A percentile compares a stretch with the other conserved stretches of the same genome.
Evolutionary conservation across 1,140 invertebrate genomes (phyloP).

Genomic region (Pseudachorutes palmiensis): DNA sequence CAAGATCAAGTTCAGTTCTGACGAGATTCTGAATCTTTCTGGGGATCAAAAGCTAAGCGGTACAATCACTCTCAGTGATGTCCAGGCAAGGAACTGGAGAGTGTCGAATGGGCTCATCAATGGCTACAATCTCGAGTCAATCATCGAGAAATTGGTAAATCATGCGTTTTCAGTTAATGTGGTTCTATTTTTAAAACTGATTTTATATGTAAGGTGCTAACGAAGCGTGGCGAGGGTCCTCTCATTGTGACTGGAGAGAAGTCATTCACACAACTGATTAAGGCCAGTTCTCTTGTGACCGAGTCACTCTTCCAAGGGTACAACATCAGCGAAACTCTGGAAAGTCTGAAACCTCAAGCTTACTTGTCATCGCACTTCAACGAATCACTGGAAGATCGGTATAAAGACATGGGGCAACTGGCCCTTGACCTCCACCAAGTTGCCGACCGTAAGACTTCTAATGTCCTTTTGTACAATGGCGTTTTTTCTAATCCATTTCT

Average conservation of each 20-base stretch:
- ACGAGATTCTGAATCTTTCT: constrained; percentile 3
- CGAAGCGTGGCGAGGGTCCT: not conserved
- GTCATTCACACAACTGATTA: not conserved
- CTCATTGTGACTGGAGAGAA: constrained; percentile 11
- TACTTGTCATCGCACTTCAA: not conserved
- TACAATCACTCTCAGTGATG: not conserved
- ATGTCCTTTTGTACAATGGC: not conserved
- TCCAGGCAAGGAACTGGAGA: not conserved
- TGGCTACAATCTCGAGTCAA: not conserved
- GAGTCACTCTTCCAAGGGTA: constrained; percentile 3
- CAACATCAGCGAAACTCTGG: not conserved
- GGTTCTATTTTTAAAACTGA: not conserved
- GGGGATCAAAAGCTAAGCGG: not conserved
- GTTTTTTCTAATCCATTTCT: not conserved
- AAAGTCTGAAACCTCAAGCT: not conserved
- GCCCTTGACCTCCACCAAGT: not conserved
- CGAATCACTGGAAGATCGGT: not conserved
- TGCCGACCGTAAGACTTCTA: constrained; percentile 1
- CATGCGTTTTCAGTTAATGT: not conserved
- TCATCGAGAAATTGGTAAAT: constrained; percentile 1
- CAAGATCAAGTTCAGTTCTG: not conserved
- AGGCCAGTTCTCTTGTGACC: not conserved
- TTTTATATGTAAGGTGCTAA: constrained; percentile 3
- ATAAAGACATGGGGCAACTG: not conserved
- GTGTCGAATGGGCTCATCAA: constrained; percentile 2